Evolutionary conservation across 1,140 invertebrate species (phyloP).

Genomic region (Drosophila tristis): DNA sequence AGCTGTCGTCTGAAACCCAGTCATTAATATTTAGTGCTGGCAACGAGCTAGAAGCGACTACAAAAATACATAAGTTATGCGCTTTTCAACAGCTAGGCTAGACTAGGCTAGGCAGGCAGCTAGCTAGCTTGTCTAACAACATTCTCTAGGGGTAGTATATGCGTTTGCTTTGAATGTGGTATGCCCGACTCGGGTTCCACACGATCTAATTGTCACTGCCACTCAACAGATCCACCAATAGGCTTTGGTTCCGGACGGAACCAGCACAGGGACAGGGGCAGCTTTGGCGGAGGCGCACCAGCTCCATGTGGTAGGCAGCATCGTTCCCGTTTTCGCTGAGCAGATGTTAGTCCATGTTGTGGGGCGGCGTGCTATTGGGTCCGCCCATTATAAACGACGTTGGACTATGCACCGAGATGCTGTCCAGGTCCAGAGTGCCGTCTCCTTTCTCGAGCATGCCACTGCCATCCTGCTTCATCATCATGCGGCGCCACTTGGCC

Average conservation of each 20-base stretch:
- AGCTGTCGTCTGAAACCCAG: slow-evolving; percentile 18
- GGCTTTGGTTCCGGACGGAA: slow-evolving; percentile 15
- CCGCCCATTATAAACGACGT: slow-evolving; percentile 85
- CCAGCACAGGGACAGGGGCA: slow-evolving; percentile 15
- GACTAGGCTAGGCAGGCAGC: too few species aligned
- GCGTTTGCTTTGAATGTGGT: slow-evolving; percentile 15
- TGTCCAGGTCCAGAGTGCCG: slow-evolving; percentile 86
- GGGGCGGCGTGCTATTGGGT: slow-evolving; percentile 84
- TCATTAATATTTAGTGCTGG: slow-evolving; percentile 18
- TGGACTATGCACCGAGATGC: slow-evolving; percentile 85
- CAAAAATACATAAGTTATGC: slow-evolving; percentile 55
- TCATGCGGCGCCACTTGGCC: slow-evolving; percentile 98
- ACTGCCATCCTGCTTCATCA: slow-evolving; percentile 93
- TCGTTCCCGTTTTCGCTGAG: slow-evolving; percentile 39
- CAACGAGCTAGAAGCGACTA: slow-evolving; percentile 50
- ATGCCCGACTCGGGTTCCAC: slow-evolving; percentile 19
- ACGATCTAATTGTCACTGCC: slow-evolving; percentile 38
- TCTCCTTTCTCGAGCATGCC: slow-evolving; percentile 88
- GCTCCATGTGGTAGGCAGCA: slow-evolving; percentile 13
- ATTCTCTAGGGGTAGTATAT: slow-evolving; percentile 39
- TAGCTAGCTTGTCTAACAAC: slow-evolving; percentile 43
- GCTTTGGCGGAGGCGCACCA: slow-evolving; percentile 12
- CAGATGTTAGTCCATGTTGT: slow-evolving; percentile 79
- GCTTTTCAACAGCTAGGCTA: slow-evolving; percentile 30
- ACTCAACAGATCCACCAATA: slow-evolving; percentile 57